These are phyloP conservation scores for Cercopithecus neglectus DNA, from an alignment of 2,797 vertebrate species.

Conservation along the genomic window DNA sequence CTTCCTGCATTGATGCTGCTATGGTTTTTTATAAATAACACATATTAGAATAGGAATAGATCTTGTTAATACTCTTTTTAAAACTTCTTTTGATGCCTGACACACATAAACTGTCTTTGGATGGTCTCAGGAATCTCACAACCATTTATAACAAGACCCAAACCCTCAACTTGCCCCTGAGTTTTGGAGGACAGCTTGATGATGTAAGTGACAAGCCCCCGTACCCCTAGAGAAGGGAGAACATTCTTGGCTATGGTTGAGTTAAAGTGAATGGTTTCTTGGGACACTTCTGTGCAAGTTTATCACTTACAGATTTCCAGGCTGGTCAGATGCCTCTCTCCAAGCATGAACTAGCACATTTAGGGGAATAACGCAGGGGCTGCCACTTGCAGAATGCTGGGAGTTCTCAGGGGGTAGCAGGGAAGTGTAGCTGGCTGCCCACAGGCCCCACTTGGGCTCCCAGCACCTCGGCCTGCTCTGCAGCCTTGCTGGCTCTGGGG, in stretches of 20 bases:
- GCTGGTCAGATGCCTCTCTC: not conserved
- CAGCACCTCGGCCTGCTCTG: not conserved
- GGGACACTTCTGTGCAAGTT: not conserved
- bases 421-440: not conserved
- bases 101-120: not conserved
- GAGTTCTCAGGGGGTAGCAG: rapidly evolving
- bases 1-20: not conserved
- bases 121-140: not conserved
- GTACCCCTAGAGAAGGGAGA: not conserved
- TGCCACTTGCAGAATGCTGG: not conserved
- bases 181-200: not conserved
- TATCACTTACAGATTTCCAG: not conserved
- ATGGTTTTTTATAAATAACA: not conserved
- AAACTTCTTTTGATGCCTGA: not conserved
- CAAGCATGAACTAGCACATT: not conserved
- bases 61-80: not conserved
- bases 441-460: not conserved
- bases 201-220: not conserved
- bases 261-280: not conserved
- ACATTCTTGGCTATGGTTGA: not conserved
- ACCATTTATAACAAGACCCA: not conserved
- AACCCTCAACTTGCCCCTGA: not conserved
- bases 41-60: not conserved
- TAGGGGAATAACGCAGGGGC: not conserved
- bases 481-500: not conserved